Evolutionary conservation across 2,797 vertebrate genomes (phyloP), one percentile per base, ranked within the genome.

Genomic region (Botia kubotai): DNA sequence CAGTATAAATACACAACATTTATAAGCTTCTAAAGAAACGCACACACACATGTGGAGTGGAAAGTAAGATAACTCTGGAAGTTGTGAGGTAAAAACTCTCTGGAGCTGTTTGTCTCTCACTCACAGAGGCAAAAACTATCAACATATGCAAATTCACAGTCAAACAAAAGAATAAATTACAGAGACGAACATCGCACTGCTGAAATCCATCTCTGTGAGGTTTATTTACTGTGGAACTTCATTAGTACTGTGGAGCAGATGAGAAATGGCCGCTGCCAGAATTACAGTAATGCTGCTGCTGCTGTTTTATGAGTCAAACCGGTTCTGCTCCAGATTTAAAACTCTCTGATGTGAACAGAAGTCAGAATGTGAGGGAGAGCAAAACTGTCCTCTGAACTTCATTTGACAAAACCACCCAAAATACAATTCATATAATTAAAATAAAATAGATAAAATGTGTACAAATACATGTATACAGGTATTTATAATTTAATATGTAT

Each of bases 121-220:
- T 60, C 21, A 86, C 72, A 76, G 74, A 80, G 71, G 21, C 55
- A 60, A 82, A 86, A 79, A 85, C 80, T 77, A 85, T 85, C 84
- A 77, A 86, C 83, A 81, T 86, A 84, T 83, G 83, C 83, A 84
- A 84, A 86, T 86, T 68, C 75, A 77, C 57, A 77, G 72, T 66
- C 23, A 72, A 80, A 87, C 83, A 81, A 83, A 85, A 80, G 67
- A 85, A 82, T 82, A 83, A 77, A 84, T 85, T 80, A 85, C 77
- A 13, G 68, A 52, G 68, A 57, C 62, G 77, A 84, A 81, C 67
- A 43, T 19, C 33, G 58, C 75, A 76, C 16, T 29, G 72, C 85
- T 63, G 72, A 60, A 84, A 83, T 84, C 62, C 67, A 82, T 82
- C 77, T 75, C 66, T 52, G 67, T 83, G 77, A 85, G 68, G 53